Conservation (phyloP, 2,113 vertebrate genomes). For the Nyctereutes procyonoides region DNA sequence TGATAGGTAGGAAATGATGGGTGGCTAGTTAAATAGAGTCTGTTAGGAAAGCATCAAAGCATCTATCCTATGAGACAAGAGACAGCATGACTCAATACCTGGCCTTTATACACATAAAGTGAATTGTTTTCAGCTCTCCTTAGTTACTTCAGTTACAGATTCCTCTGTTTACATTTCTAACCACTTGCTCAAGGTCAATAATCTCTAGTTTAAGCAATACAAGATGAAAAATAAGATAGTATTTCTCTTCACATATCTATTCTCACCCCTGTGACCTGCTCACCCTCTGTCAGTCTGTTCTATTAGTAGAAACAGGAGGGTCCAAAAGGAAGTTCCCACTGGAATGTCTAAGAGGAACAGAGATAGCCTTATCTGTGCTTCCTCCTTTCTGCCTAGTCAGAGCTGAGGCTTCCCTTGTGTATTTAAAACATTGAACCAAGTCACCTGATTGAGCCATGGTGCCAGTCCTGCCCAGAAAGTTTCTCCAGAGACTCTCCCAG, state of each 20-base stretch:
- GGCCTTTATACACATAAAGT: background rate
- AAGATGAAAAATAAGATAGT: slow-evolving; percentile 9
- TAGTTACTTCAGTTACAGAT: background rate
- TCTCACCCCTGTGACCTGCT: background rate
- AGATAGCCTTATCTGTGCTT: background rate
- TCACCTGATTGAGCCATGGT: background rate
- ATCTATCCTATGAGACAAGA: background rate
- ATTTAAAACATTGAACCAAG: background rate
- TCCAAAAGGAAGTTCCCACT: background rate
- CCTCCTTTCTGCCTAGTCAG: background rate
- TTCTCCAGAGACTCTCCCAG: background rate
- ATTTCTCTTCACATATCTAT: background rate
- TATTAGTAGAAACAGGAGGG: background rate
- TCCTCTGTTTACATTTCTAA: background rate
- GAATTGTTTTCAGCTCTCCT: background rate
- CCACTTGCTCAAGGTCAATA: background rate
- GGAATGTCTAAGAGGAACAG: no score
- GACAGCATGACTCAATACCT: background rate
- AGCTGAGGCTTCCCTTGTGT: background rate
- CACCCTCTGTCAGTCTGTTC: background rate
- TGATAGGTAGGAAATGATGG: background rate
- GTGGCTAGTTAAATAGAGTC: background rate
- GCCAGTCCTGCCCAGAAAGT: background rate
- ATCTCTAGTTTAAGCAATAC: background rate
- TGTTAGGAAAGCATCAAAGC: background rate